A percentile compares a stretch with the other conserved stretches of the same genome.
These are phyloP conservation scores for Drosophila basisetae DNA, from an alignment of 2,888 invertebrate species.

Conservation along the genomic window DNA sequence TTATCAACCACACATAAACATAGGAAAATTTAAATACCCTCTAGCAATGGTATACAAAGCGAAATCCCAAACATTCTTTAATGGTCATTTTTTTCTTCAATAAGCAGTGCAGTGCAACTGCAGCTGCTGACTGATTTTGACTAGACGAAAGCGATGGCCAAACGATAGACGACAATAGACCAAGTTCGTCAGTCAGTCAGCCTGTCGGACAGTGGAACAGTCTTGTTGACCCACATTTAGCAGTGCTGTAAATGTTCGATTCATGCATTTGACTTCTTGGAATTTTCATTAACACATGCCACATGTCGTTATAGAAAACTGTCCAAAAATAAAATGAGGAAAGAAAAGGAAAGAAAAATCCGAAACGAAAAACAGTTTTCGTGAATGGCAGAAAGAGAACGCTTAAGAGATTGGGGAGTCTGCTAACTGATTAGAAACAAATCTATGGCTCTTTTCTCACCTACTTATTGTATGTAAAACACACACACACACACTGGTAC, in stretches of 20 bases:
- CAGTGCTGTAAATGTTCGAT: conserved; percentile 34
- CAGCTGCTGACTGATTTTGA: conserved; percentile 65
- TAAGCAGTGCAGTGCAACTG: conserved; percentile 57
- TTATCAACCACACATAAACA: not conserved
- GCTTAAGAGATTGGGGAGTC: conserved; percentile 21
- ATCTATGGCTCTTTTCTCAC: conserved; percentile 45
- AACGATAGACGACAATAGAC: conserved; percentile 63
- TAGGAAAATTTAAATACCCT: not conserved
- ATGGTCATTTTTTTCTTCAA: conserved; percentile 63
- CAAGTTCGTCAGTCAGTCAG: conserved; percentile 20
- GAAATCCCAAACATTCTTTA: conserved; percentile 45
- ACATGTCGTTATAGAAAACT: conserved; percentile 67
- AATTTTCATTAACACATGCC: conserved; percentile 81
- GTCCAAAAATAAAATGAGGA: conserved; percentile 32
- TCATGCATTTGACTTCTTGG: conserved; percentile 67
- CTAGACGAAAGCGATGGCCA: conserved; percentile 60
- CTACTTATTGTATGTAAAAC: conserved; percentile 43
- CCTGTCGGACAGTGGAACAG: conserved; percentile 15
- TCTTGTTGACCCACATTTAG: conserved; percentile 77
- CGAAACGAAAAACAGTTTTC: conserved; percentile 34
- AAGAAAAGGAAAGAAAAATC: conserved; percentile 39
- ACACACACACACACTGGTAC: conserved; percentile 16
- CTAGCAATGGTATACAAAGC: conserved; percentile 9
- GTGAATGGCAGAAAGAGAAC: conserved; percentile 54
- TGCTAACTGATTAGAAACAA: conserved; percentile 28